These are phyloP conservation scores for Brachyalestes nurse DNA, from an alignment of 2,797 vertebrate genomes.

Conservation along the genomic window DNA sequence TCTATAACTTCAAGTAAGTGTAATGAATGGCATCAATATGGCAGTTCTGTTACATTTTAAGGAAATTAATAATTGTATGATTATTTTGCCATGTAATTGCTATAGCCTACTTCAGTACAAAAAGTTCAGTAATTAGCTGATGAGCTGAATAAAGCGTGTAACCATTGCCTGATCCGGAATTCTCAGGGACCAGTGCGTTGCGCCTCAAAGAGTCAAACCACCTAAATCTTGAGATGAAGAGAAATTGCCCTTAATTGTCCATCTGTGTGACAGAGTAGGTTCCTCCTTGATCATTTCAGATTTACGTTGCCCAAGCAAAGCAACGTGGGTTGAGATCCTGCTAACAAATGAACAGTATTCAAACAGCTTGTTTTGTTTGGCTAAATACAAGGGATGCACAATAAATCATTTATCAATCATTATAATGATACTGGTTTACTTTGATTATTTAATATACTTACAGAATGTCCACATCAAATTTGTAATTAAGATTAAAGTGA, in stretches of 20 bases:
- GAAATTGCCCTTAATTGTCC: not conserved
- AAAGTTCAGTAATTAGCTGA: not conserved
- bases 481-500: too few species aligned
- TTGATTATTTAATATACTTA: too few species aligned
- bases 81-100: not conserved
- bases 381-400: not conserved
- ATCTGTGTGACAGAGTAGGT: not conserved
- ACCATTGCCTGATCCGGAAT: not conserved
- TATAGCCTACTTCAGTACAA: not conserved
- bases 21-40: conserved; percentile 2
- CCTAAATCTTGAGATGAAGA: not conserved
- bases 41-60: not conserved
- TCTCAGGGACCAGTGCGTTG: not conserved
- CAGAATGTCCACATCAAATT: too few species aligned
- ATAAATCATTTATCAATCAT: not conserved
- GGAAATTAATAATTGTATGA: not conserved
- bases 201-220: not conserved
- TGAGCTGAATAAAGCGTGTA: not conserved
- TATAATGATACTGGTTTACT: too few species aligned
- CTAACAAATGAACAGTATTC: not conserved
- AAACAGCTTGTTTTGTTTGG: not conserved
- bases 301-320: not conserved
- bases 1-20: not conserved
- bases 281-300: conserved; percentile 23
- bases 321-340: not conserved